A percentile compares a stretch with the other conserved stretches of the same genome.
phyloP scores from a whole-genome alignment of 2,113 vertebrate species.

The Chloroceryle aenea region DNA sequence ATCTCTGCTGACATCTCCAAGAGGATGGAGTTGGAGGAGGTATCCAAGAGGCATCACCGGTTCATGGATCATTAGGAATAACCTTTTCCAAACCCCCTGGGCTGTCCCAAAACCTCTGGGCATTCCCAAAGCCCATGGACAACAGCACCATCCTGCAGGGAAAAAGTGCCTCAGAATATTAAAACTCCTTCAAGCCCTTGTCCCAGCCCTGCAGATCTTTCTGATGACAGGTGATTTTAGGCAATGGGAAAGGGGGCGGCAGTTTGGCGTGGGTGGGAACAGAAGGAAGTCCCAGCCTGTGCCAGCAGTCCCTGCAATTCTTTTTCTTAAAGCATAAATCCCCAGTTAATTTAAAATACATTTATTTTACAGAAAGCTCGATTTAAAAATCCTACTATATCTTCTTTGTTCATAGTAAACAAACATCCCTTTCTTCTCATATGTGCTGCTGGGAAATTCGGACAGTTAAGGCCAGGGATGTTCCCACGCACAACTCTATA shows the following conservation, averaged over 20 bases:
- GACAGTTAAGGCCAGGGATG: neutral
- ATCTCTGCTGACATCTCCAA: neutral
- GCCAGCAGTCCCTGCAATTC: neutral
- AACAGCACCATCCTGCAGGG: neutral
- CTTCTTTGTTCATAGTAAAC: neutral
- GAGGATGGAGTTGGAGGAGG: fast-evolving
- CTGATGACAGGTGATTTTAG: fast-evolving
- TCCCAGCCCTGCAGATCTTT: neutral
- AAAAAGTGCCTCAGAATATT: neutral
- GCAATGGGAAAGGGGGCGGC: neutral
- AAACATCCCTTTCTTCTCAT: fast-evolving
- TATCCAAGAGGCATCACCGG: neutral
- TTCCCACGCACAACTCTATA: neutral
- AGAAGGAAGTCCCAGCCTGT: neutral
- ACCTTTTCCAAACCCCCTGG: neutral
- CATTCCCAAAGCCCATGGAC: neutral
- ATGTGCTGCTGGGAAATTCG: neutral
- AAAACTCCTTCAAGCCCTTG: neutral
- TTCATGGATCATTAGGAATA: neutral
- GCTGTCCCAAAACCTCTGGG: neutral
- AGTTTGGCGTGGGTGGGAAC: neutral
- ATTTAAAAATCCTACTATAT: fast-evolving
- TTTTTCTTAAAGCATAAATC: neutral
- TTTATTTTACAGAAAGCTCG: neutral
- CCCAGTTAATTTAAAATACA: neutral